Evolutionary conservation across 2,888 invertebrate species (phyloP), one percentile per base, ranked within the genome.

Genomic region (Biston betularia): DNA sequence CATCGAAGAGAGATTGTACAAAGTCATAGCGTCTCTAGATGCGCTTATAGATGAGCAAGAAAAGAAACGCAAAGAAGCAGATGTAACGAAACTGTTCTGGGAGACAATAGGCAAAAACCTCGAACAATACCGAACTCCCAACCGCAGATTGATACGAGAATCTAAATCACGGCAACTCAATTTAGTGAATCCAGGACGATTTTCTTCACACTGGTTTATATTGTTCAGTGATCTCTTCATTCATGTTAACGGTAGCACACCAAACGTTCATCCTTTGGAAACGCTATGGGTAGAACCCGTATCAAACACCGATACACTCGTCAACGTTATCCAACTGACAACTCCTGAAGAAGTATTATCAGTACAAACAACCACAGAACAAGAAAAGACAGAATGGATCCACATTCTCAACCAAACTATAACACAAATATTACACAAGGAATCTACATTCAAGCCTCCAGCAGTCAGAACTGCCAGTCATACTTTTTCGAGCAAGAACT

Each of bases 171-270:
- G 96, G 72, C 96, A 96, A 0, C 86, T 98, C 3, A 95, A 95
- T 72, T 89, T 97, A 68, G 93, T 95, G 5, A 96, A 96, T 79
- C 95, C 96, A 38, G 95, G 96, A 33, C 94, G 97, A 70, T 97
- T 98, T 85, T 96, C 96, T 6, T 95, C 96, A 0, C 97, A 97
- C 79, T 96, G 96, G 94, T 97, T 98, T 79, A 95, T 98, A 74
- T 91, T 98, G 57, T 95, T 98, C 80, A 97, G 96, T 63, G 98
- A 98, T 86, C 92, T 96, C 63, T 96, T 98, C 71, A 95, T 97
- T 63, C 97, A 98, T 80, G 92, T 96, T 35, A 94, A 94, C 78
- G 96, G 96, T 45, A 95, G 96, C 35, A 94, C 95, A 1, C 94
- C 96, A 59, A 95, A 94, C 65, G 86, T 95, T 0, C 96, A 97